Conservation (phyloP, 2,113 vertebrate genomes). For the Ciconia stormi region DNA sequence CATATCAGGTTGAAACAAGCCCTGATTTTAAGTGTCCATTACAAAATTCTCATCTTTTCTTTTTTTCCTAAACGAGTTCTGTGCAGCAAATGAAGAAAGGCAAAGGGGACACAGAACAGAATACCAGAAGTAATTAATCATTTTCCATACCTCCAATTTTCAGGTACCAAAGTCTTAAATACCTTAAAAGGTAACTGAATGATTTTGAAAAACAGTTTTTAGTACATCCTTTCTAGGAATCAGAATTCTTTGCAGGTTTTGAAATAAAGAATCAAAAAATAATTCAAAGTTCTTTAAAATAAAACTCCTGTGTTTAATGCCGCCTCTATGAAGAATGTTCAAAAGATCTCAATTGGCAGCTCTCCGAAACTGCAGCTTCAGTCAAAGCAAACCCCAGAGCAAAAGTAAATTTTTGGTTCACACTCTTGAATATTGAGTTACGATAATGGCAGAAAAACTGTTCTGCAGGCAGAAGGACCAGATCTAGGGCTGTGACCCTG, state of each 20-base stretch:
- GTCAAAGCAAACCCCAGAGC: background rate
- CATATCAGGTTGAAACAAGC: background rate
- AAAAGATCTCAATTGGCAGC: background rate
- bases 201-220: background rate
- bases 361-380: background rate
- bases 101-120: background rate
- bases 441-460: background rate
- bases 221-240: background rate
- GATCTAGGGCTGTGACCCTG: background rate
- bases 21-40: background rate
- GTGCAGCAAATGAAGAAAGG: background rate
- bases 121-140: background rate
- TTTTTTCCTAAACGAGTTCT: background rate
- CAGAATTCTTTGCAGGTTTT: background rate
- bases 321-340: background rate
- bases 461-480: background rate
- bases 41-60: background rate
- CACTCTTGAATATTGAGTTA: background rate
- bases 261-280: background rate
- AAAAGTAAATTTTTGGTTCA: background rate
- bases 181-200: background rate
- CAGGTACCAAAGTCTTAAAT: background rate
- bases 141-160: background rate
- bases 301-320: background rate
- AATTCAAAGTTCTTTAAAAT: background rate